Base-by-base conservation (phyloP, 2,888 invertebrate species). In the Chironomus riparius region DNA sequence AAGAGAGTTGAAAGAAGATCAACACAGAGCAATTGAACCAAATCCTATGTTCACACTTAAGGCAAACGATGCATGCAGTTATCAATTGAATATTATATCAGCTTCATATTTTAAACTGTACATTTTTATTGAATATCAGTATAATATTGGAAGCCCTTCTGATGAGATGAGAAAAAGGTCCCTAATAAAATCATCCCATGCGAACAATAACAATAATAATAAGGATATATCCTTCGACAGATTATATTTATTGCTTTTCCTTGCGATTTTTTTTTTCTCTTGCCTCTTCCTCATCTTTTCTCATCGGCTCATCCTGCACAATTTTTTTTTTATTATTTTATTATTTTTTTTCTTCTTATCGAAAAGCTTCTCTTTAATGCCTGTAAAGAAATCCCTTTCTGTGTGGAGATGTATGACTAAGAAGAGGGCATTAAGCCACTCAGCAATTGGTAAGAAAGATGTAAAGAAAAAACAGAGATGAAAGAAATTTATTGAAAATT, bases 171-270 rank as follows among this genome's bases (percentile, higher is more conserved):
- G 21, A 65, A 22, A 65, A 62, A 74, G 68, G 65, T 62, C 61
- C 74, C 65, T 74, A 74, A 74, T 74, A 74, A 74, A 74, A 74
- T 68, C 61, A 74, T 74, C 74, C 74, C 74, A 47, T 22, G 74
- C 74, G 38, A 74, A 65, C 68, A 74, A 74, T 74, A 74, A 74
- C 74, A 74, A 74, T 74, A 74, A 74, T 62, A 18, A 12, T 2
- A 56, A 47, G 48, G 47, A 73, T 74, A 65, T 74, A 62, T 74
- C 47, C 38, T 21, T 74, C 74, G 61, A 74, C 22, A 62, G 74
- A 74, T 74, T 74, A 68, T 47, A 74, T 74, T 74, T 74, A 74
- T 74, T 74, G 65, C 74, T 21, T 62, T 38, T 73, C 21, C 65
- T 65, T 65, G 65, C 65, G 65, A 65, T 24, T 65, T 24, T 13